These are phyloP conservation scores for Melanotaenia trifasciata DNA, from an alignment of 2,797 vertebrate genomes.

Conservation along the genomic window DNA sequence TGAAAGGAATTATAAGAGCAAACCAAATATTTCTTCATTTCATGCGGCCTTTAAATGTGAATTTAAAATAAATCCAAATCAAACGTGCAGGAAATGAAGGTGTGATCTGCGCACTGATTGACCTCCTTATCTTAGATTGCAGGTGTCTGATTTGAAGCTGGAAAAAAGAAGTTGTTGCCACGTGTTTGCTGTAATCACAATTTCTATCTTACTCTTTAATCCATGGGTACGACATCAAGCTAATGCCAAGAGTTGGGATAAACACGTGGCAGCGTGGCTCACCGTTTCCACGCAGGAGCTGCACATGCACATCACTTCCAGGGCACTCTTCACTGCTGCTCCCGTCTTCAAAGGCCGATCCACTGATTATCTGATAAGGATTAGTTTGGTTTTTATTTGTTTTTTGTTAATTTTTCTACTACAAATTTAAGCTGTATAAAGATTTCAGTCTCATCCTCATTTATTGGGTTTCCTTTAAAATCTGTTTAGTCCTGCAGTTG, in stretches of 20 bases:
- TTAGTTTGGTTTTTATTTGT: not conserved
- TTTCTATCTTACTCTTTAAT: conserved; percentile 72
- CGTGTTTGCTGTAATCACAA: conserved; percentile 66
- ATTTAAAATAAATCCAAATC: conserved; percentile 27
- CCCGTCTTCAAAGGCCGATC: too few relatives aligned
- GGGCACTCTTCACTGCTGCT: too few relatives aligned
- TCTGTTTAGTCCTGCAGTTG: too few relatives aligned
- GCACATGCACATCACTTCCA: too few relatives aligned
- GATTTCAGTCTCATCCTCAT: too few relatives aligned
- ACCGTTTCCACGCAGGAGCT: not conserved
- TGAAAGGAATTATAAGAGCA: not conserved
- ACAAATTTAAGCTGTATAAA: too few relatives aligned
- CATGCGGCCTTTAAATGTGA: conserved; percentile 23
- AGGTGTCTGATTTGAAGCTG: conserved; percentile 74
- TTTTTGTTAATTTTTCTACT: too few relatives aligned
- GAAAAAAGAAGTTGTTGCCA: conserved; percentile 36
- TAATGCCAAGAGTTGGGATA: conserved; percentile 34
- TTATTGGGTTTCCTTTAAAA: too few relatives aligned
- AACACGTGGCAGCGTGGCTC: conserved; percentile 3
- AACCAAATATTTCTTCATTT: conserved; percentile 28
- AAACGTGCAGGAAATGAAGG: conserved; percentile 41
- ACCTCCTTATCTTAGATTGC: conserved; percentile 77
- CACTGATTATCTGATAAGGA: too few relatives aligned
- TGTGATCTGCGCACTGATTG: conserved; percentile 65
- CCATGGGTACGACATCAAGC: conserved; percentile 72